Percentiles rank a stretch among this genome's conserved stretches.
These are phyloP conservation scores for Grapholita molesta DNA, from an alignment of 1,140 invertebrate species.

Conservation along the genomic window DNA sequence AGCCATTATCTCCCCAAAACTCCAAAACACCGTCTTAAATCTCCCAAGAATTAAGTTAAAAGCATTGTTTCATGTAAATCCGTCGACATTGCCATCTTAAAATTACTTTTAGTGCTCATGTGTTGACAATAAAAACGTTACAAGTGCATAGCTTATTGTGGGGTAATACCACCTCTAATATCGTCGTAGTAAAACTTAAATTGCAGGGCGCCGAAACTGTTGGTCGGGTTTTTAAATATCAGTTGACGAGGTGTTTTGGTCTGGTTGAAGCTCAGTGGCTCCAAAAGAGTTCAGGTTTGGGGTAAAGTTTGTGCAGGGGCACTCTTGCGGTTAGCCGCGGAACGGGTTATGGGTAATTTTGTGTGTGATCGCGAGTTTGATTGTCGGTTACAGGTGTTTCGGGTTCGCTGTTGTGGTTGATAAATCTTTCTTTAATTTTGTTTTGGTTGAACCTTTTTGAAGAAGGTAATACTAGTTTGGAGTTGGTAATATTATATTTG, in stretches of 20 bases:
- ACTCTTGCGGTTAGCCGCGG: neutral
- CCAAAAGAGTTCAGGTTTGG: neutral
- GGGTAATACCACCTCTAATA: neutral
- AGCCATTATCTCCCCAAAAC: slow-evolving; percentile 15
- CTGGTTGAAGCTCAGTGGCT: neutral
- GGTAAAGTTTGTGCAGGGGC: neutral
- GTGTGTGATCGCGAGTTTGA: neutral
- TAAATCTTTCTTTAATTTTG: slow-evolving; percentile 2
- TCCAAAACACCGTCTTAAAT: slow-evolving; percentile 23
- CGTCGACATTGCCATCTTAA: slow-evolving; percentile 21
- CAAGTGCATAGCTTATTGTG: neutral
- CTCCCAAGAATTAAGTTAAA: slow-evolving; percentile 23
- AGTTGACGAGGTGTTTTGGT: neutral
- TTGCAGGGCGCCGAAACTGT: neutral
- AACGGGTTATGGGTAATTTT: neutral
- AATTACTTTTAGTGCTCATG: slow-evolving; percentile 25
- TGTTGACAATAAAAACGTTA: slow-evolving; percentile 3
- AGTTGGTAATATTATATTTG: too few relatives aligned
- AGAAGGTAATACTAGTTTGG: too few relatives aligned
- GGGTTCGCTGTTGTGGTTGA: slow-evolving; percentile 1
- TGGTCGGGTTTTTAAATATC: neutral
- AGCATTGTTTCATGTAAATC: slow-evolving; percentile 26
- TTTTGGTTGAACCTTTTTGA: neutral
- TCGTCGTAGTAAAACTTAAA: neutral
- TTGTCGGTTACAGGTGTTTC: slow-evolving; percentile 11